Evolutionary conservation across 2,113 vertebrate genomes (phyloP).

Genomic region (Corydoras sp.): DNA sequence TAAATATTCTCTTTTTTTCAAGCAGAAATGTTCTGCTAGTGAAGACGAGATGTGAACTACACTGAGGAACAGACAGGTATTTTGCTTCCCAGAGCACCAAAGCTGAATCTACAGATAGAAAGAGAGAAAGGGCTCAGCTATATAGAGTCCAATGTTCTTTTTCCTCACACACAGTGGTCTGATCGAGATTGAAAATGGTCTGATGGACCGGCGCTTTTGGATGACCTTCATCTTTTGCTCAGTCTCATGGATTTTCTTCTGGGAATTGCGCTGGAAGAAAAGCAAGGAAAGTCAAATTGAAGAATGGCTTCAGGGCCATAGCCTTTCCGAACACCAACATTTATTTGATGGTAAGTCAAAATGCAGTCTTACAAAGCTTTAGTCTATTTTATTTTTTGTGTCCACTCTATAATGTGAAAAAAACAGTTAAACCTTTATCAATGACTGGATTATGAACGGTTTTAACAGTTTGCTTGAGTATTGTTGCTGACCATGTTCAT

Average conservation of each 20-base stretch:
- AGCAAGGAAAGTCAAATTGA: slow-evolving; percentile 68
- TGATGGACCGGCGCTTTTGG: slow-evolving; percentile 75
- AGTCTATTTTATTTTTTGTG: too few species aligned
- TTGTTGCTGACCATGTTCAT: too few species aligned
- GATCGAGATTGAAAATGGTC: slow-evolving; percentile 64
- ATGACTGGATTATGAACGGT: too few species aligned
- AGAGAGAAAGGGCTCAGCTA: slow-evolving; percentile 1
- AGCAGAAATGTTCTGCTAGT: not conserved
- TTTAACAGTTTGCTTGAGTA: too few species aligned
- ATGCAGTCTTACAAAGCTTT: too few species aligned
- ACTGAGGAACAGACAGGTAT: not conserved
- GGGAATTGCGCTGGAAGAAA: slow-evolving; percentile 75
- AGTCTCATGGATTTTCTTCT: slow-evolving; percentile 71
- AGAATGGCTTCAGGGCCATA: slow-evolving; percentile 70
- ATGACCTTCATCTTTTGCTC: slow-evolving; percentile 70
- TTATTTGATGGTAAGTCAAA: slow-evolving; percentile 79
- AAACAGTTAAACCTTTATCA: too few species aligned
- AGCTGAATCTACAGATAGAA: not conserved
- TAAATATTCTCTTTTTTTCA: not conserved
- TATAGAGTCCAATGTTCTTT: slow-evolving; percentile 35
- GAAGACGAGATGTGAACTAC: slow-evolving; percentile 8
- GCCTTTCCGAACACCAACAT: slow-evolving; percentile 75
- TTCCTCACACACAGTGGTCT: slow-evolving; percentile 45
- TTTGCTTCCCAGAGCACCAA: not conserved
- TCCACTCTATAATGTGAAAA: too few species aligned